phyloP scores from a whole-genome alignment of 1,140 invertebrate genomes.

The Drosophila kohkoa region DNA sequence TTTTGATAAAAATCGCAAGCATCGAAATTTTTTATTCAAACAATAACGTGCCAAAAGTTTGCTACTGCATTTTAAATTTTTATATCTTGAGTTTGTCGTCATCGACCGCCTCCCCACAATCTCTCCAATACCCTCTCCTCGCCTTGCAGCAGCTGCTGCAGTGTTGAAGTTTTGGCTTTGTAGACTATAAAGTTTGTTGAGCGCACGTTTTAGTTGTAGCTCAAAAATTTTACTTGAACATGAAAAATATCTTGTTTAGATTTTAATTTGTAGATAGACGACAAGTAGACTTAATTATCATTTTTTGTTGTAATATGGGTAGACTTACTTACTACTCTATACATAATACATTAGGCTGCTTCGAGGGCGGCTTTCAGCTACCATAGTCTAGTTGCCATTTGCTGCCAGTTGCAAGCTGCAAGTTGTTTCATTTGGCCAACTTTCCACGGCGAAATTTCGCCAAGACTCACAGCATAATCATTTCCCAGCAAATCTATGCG shows the following conservation, averaged over 20 bases:
- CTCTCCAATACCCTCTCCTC: not conserved
- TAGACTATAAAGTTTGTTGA: constrained; percentile 41
- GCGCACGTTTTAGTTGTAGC: constrained; percentile 82
- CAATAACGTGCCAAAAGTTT: constrained; percentile 84
- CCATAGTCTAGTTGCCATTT: constrained; percentile 6
- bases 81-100: constrained; percentile 68
- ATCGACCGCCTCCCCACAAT: constrained; percentile 20
- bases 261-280: constrained; percentile 82
- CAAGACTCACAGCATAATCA: constrained; percentile 64
- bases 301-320: constrained; percentile 64
- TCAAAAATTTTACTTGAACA: constrained; percentile 77
- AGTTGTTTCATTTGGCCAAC: constrained; percentile 68
- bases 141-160: not conserved
- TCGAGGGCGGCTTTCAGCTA: constrained; percentile 59
- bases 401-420: constrained; percentile 8
- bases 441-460: constrained; percentile 63
- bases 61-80: constrained; percentile 84
- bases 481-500: constrained; percentile 81
- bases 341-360: constrained; percentile 64
- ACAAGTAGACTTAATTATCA: constrained; percentile 84
- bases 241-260: constrained; percentile 84
- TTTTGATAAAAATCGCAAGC: constrained; percentile 77
- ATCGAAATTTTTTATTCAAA: constrained; percentile 63
- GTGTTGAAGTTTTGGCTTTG: constrained; percentile 23
- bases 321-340: constrained; percentile 23